These are phyloP conservation scores for Ophraella communa DNA, from an alignment of 2,888 invertebrate genomes.

Conservation along the genomic window DNA sequence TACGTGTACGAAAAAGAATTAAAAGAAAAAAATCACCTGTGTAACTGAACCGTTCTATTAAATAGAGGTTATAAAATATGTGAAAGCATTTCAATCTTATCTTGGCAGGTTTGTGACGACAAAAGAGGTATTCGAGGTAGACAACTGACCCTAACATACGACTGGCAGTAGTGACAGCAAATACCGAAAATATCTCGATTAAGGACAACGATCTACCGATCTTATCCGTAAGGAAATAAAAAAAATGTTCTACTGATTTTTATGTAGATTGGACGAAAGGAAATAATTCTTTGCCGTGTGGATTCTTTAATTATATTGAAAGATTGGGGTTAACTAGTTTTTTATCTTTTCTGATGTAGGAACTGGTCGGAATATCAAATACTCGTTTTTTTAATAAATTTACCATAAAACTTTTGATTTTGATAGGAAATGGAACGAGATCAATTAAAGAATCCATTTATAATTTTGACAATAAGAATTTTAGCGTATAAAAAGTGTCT, in stretches of 20 bases:
- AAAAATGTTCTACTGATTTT: conserved; percentile 12
- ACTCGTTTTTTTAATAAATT: not conserved
- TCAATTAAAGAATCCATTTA: no score
- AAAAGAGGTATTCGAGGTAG: conserved; percentile 25
- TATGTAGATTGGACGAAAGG: not conserved
- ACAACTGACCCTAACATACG: conserved; percentile 37
- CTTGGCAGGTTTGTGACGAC: conserved; percentile 28
- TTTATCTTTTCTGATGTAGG: not conserved
- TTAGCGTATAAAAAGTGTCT: no score
- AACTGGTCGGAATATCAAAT: not conserved
- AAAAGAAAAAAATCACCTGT: conserved; percentile 15
- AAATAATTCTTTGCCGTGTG: not conserved
- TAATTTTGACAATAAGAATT: no score
- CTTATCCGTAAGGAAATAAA: conserved; percentile 30
- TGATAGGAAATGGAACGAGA: no score
- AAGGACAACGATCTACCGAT: conserved; percentile 53
- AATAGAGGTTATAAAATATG: conserved; percentile 38
- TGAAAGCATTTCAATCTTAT: conserved; percentile 44
- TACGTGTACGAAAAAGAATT: not conserved
- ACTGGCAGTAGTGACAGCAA: conserved; percentile 51
- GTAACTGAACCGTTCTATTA: conserved; percentile 18
- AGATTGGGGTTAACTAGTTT: not conserved
- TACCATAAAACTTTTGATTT: no score
- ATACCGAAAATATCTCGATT: conserved; percentile 57
- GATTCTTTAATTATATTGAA: not conserved